phyloP scores from a whole-genome alignment of 2,888 invertebrate species.

The Amphimallon solstitiale region DNA sequence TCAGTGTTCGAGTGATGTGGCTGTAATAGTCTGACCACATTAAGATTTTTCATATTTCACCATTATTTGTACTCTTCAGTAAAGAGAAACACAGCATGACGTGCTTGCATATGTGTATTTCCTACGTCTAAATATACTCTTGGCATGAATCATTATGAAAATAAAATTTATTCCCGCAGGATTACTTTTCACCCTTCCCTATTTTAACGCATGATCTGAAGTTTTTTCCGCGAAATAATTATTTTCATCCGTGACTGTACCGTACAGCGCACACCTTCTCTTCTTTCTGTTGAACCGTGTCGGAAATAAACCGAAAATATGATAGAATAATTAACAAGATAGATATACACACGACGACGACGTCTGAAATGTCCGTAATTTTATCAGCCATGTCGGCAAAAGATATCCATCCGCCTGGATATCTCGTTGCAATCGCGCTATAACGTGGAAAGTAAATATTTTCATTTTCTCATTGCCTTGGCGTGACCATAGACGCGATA shows the following conservation, averaged over 20 bases:
- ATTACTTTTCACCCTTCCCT: too few species aligned
- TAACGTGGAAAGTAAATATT: constrained; percentile 27
- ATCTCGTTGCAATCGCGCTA: constrained; percentile 23
- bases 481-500: constrained; percentile 20
- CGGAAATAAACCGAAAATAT: not conserved
- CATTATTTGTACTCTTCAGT: too few species aligned
- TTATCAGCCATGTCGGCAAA: constrained; percentile 18
- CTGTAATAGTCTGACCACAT: too few species aligned
- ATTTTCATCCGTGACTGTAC: not conserved
- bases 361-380: constrained; percentile 6
- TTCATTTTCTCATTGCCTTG: constrained; percentile 32
- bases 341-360: not conserved
- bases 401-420: not conserved
- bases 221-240: constrained; percentile 6
- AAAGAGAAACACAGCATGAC: too few species aligned
- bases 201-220: constrained; percentile 1
- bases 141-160: not conserved
- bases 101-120: too few species aligned
- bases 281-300: constrained; percentile 2
- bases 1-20: too few species aligned
- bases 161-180: not conserved
- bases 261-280: constrained; percentile 3
- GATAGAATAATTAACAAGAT: constrained; percentile 3
- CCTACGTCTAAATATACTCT: too few species aligned
- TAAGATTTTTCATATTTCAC: too few species aligned